phyloP scores from a whole-genome alignment of 2,888 invertebrate species.

The Lymantria monacha region DNA sequence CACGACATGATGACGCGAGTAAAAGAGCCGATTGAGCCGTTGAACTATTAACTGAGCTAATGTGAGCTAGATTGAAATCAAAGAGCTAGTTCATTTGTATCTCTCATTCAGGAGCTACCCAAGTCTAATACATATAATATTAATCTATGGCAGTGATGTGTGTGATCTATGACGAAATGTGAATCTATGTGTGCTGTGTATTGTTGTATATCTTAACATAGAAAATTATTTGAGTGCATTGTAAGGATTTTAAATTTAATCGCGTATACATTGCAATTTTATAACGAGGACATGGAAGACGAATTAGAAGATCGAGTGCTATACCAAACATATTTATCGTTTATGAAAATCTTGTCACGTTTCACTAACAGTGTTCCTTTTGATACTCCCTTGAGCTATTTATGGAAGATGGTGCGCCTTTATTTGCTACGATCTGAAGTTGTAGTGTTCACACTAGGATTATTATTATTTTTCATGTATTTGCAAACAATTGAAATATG shows the following conservation, averaged over 20 bases:
- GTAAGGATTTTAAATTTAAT: constrained; percentile 12
- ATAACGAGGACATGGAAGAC: constrained; percentile 89
- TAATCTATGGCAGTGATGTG: no score
- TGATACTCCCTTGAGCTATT: constrained; percentile 88
- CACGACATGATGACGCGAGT: no score
- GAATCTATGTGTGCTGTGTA: no score
- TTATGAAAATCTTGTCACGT: constrained; percentile 92
- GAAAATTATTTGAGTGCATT: neutral
- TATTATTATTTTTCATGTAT: constrained; percentile 89
- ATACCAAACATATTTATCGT: constrained; percentile 93
- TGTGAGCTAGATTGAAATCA: no score
- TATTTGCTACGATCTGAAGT: constrained; percentile 92
- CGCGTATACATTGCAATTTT: constrained; percentile 27
- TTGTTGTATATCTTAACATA: no score
- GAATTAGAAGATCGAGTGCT: constrained; percentile 94
- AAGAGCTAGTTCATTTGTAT: no score
- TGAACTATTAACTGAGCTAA: no score
- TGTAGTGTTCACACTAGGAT: constrained; percentile 85
- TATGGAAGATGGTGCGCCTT: constrained; percentile 89
- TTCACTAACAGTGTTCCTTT: constrained; percentile 90
- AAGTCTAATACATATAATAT: no score
- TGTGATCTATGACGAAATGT: no score
- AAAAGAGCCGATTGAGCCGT: no score
- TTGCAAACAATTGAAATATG: constrained; percentile 92
- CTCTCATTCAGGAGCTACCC: no score